Percentiles rank a stretch among this genome's conserved stretches.
These are phyloP conservation scores for Stenoptilia bipunctidactyla DNA, from an alignment of 2,888 invertebrate species.

Conservation along the genomic window DNA sequence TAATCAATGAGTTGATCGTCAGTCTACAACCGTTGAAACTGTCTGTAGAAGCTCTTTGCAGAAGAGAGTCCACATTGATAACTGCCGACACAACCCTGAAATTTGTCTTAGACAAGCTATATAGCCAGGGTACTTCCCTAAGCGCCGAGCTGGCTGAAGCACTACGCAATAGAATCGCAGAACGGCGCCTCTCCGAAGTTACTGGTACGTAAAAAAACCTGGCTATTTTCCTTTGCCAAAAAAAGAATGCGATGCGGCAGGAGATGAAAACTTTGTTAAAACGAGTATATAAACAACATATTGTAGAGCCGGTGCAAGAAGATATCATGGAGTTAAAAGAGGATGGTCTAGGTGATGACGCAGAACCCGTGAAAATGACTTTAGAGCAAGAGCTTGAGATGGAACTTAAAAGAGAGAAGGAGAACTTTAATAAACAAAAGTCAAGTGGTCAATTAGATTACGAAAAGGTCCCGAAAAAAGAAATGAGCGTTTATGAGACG, in stretches of 20 bases:
- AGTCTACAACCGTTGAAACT: constrained; percentile 3
- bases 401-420: constrained; percentile 4
- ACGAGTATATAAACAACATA: constrained; percentile 8
- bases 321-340: constrained; percentile 6
- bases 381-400: constrained; percentile 7
- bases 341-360: constrained; percentile 5
- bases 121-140: too few relatives aligned
- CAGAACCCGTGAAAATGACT: constrained; percentile 10
- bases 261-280: constrained; percentile 7
- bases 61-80: constrained; percentile 4
- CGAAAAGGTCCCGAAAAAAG: too few relatives aligned
- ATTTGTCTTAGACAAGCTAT: too few relatives aligned
- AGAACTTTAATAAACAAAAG: too few relatives aligned
- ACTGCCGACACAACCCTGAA: constrained; percentile 5
- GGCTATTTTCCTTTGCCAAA: constrained; percentile 5
- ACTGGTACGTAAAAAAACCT: constrained; percentile 1
- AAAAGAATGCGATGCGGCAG: constrained; percentile 7
- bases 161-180: too few relatives aligned
- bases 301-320: constrained; percentile 9
- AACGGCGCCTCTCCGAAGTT: too few relatives aligned
- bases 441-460: too few relatives aligned
- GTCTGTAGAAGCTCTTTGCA: constrained; percentile 4
- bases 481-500: constrained; percentile 4
- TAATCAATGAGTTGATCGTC: constrained; percentile 3
- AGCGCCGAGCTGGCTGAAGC: too few relatives aligned